Percentiles rank a stretch among this genome's conserved stretches.
These are phyloP conservation scores for Rhineura floridana DNA, from an alignment of 2,113 vertebrate genomes.

Conservation along the genomic window DNA sequence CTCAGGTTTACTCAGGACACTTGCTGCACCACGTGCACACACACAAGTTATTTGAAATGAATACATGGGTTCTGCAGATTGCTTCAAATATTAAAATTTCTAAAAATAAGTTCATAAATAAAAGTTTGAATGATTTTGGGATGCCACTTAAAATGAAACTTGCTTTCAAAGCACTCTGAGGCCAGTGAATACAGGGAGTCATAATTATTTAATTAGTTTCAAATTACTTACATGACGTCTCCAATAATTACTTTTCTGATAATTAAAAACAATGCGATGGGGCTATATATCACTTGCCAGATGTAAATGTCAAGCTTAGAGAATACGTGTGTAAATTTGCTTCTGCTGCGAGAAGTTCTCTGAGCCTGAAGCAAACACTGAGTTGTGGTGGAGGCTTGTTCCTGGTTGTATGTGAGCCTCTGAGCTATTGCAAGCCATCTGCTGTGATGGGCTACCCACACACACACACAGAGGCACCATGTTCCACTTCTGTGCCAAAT, in stretches of 20 bases:
- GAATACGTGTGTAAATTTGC: slow-evolving; percentile 34
- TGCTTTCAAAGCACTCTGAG: slow-evolving; percentile 50
- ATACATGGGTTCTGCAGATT: not conserved
- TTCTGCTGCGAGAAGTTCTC: not conserved
- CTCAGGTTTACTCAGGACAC: too few relatives aligned
- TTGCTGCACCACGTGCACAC: not conserved
- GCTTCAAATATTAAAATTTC: not conserved
- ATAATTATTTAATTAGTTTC: slow-evolving; percentile 68
- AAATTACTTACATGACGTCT: slow-evolving; percentile 59
- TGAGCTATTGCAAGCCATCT: not conserved
- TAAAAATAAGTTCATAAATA: slow-evolving; percentile 47
- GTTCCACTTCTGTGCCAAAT: not conserved
- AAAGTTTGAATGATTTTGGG: slow-evolving; percentile 58
- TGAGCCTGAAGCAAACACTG: not conserved
- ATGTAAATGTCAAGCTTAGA: slow-evolving; percentile 49
- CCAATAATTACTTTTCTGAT: slow-evolving; percentile 47
- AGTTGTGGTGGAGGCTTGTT: not conserved
- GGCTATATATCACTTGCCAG: slow-evolving; percentile 47
- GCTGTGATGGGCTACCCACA: not conserved
- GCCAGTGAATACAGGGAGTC: slow-evolving; percentile 42
- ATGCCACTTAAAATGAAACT: slow-evolving; percentile 66
- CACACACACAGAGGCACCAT: too few relatives aligned
- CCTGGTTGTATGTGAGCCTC: not conserved
- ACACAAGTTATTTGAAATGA: not conserved
- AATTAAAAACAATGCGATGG: slow-evolving; percentile 64